Evolutionary conservation across 1,140 invertebrate species (phyloP).

Genomic region (Eulimnadia texana): DNA sequence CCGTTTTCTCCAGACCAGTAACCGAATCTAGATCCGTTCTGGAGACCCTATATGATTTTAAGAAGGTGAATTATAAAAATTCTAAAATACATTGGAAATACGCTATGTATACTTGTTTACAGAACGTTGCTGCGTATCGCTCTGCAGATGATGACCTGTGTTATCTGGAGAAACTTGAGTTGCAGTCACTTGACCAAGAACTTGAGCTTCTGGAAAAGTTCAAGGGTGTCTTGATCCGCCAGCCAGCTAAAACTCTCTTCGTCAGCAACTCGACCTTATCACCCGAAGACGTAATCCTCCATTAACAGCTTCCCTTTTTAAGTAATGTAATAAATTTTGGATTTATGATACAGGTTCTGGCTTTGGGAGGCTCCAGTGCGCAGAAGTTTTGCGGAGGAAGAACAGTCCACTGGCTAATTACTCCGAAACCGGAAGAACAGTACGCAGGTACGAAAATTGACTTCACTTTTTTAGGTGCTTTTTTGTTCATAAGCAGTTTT

Average conservation of each 20-base stretch:
- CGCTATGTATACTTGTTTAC: background rate
- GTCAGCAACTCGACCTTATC: slow-evolving; percentile 10
- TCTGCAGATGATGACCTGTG: slow-evolving; percentile 2
- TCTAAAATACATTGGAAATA: background rate
- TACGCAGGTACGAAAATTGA: background rate
- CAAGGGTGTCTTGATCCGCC: slow-evolving; percentile 8
- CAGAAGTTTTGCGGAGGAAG: background rate
- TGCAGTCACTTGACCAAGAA: background rate
- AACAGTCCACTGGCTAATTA: background rate
- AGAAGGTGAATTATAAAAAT: slow-evolving; percentile 1
- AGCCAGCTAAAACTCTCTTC: slow-evolving; percentile 6
- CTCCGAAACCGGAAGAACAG: background rate
- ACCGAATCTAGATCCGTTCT: background rate
- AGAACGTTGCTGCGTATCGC: slow-evolving; percentile 10
- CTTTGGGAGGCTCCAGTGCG: background rate
- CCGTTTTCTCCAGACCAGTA: slow-evolving; percentile 5
- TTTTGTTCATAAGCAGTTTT: background rate
- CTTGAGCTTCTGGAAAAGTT: slow-evolving; percentile 1
- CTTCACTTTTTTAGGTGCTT: too few species aligned
- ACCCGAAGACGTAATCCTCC: background rate
- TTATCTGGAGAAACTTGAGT: slow-evolving; percentile 6
- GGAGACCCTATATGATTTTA: slow-evolving; percentile 12
- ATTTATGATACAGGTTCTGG: background rate
- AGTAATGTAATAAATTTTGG: background rate
- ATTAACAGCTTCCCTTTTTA: background rate